phyloP scores from a whole-genome alignment of 2,113 vertebrate species.

The Pontoporia blainvillei region DNA sequence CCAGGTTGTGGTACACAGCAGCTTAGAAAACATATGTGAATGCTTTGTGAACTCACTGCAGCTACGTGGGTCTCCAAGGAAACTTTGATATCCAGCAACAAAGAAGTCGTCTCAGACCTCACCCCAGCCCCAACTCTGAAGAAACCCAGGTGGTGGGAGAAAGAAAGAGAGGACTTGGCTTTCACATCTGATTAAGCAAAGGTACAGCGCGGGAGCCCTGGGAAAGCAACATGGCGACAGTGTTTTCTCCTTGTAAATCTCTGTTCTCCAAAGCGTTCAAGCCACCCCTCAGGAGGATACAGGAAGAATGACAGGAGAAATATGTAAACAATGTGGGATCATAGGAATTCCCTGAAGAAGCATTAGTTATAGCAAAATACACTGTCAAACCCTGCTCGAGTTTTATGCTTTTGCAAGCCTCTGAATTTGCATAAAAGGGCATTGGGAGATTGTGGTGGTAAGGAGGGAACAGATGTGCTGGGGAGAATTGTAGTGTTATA shows the following conservation, averaged over 20 bases:
- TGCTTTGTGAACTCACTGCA: background rate
- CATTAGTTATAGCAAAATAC: background rate
- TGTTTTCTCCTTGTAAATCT: background rate
- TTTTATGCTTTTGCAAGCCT: background rate
- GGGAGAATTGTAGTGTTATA: background rate
- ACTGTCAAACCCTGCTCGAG: background rate
- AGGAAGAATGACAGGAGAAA: background rate
- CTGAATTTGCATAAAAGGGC: background rate
- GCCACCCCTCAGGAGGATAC: background rate
- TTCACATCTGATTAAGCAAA: background rate
- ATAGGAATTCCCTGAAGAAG: background rate
- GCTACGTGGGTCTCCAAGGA: background rate
- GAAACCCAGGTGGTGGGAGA: background rate
- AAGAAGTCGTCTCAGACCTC: background rate
- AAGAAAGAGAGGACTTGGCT: background rate
- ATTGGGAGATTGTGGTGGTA: background rate
- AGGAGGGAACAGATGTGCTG: background rate
- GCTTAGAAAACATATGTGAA: background rate
- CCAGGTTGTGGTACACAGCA: background rate
- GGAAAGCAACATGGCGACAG: fast-evolving
- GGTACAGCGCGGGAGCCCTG: fast-evolving
- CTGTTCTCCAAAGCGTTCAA: background rate
- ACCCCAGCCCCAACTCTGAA: background rate
- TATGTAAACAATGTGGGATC: background rate
- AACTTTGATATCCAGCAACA: background rate